Conservation (phyloP, 23 tunicate species). For the Diplosoma virens region DNA sequence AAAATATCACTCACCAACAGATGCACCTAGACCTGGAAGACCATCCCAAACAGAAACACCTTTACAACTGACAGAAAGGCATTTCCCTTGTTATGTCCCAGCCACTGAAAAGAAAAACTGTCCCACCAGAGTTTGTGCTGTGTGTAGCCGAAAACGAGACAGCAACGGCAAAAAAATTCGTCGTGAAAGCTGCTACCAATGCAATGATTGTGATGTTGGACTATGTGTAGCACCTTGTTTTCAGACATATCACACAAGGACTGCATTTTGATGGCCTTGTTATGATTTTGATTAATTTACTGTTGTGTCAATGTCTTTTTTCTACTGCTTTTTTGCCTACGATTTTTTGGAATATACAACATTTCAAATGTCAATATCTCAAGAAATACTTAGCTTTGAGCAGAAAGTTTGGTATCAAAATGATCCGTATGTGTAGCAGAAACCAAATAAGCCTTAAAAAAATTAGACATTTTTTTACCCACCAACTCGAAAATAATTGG, state of each 20-base stretch:
- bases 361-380: too few relatives aligned
- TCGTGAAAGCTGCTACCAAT: too few relatives aligned
- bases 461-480: too few relatives aligned
- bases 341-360: background rate
- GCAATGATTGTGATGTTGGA: constrained; percentile 24
- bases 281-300: background rate
- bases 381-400: constrained; percentile 6
- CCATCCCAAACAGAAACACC: background rate
- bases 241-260: constrained; percentile 6
- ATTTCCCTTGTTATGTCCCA: constrained; percentile 11
- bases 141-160: constrained; percentile 22
- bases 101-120: constrained; percentile 13
- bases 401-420: constrained; percentile 8
- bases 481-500: too few relatives aligned
- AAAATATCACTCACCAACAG: constrained; percentile 21
- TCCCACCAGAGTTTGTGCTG: constrained; percentile 13
- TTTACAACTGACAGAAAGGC: constrained; percentile 19
- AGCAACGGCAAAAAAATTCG: constrained; percentile 1
- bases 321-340: background rate
- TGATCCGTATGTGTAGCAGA: background rate
- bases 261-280: constrained; percentile 5
- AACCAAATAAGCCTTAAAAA: background rate
- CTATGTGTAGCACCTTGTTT: constrained; percentile 32
- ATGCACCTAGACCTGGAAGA: constrained; percentile 11
- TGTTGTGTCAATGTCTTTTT: constrained; percentile 13